phyloP scores from a whole-genome alignment of 2,888 invertebrate genomes.

The Netelia melanura region DNA sequence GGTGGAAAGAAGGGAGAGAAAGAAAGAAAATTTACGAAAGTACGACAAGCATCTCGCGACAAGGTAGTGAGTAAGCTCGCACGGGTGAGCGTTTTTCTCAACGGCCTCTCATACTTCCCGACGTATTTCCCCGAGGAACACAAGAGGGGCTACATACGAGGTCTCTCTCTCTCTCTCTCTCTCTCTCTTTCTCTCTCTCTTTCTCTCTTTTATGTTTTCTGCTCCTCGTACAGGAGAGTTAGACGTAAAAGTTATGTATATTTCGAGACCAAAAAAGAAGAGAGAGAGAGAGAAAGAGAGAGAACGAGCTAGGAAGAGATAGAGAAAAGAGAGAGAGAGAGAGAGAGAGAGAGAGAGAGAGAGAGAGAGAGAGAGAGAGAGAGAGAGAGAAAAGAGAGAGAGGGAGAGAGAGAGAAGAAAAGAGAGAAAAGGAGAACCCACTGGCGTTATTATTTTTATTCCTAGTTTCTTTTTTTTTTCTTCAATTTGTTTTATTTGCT shows the following conservation, averaged over 20 bases:
- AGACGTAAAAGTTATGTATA: slow-evolving; percentile 56
- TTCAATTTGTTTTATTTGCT: slow-evolving; percentile 26
- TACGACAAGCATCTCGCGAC: slow-evolving; percentile 40
- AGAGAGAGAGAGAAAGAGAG: background rate
- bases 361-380: background rate
- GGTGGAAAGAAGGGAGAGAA: slow-evolving; percentile 3
- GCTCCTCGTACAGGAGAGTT: slow-evolving; percentile 17
- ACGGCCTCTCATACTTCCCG: slow-evolving; percentile 53
- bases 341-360: background rate
- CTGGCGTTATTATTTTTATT: slow-evolving; percentile 54
- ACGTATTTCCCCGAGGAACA: slow-evolving; percentile 65
- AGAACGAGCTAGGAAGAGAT: no score
- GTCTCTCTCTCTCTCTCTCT: slow-evolving; percentile 11
- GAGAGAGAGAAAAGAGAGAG: background rate
- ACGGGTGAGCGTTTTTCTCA: slow-evolving; percentile 40
- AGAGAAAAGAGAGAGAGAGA: background rate
- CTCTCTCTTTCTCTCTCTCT: background rate
- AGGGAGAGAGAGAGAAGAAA: slow-evolving; percentile 8
- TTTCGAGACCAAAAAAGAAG: background rate
- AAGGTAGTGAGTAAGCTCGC: background rate
- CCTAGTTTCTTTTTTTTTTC: slow-evolving; percentile 21
- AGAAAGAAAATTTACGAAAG: slow-evolving; percentile 24
- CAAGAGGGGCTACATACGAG: slow-evolving; percentile 5
- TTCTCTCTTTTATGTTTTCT: slow-evolving; percentile 41
- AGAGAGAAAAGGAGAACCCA: slow-evolving; percentile 16